Base-by-base conservation (phyloP, 2,888 invertebrate genomes). In the Mimumesa dahlbomi region DNA sequence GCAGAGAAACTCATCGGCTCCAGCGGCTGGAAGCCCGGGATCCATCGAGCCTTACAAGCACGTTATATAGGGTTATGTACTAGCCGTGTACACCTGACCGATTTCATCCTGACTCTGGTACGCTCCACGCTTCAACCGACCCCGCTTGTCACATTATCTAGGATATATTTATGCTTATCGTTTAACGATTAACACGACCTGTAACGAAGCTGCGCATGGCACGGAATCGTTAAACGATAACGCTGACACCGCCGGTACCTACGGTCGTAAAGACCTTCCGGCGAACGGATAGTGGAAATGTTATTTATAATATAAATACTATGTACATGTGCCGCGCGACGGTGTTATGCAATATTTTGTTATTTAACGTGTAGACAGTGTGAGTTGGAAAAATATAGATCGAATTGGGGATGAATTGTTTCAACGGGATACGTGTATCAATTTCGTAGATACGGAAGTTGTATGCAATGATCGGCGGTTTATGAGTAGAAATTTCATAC, bases 1-100 rank as follows among this genome's bases (percentile, higher is more conserved):
- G 66, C 66, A 49, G 25, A 11, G 14, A 25, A 22, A 40, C 54
- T 58, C 56, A 56, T 64, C 42, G 64, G 61, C 58, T 67, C 52
- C 67, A 43, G 61, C 59, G 40, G 66, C 69, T 65, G 61, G 50
- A 50, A 66, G 61, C 69, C 73, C 69, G 57, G 75, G 79, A 79
- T 76, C 61, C 62, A 65, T 76, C 75, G 65, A 79, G 71, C 68
- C 71, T 68, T 63, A 63, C 61, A 50, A 53, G 59, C 73, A 42
- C 63, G 56, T 59, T 75, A 70, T 52, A 68, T 50, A 40, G 48
- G 31, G 42, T 50, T 56, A 50, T 58, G 31, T 56, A 59, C 53
- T 16, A 22, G 25, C 36, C 48, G 22, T 45, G 46, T 62, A 70
- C 65, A 71, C 61, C 65, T 45, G 42, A 61, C 46, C 61, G 64